Conservation (phyloP, 2,797 vertebrate species). For the Malurus splendens region DNA sequence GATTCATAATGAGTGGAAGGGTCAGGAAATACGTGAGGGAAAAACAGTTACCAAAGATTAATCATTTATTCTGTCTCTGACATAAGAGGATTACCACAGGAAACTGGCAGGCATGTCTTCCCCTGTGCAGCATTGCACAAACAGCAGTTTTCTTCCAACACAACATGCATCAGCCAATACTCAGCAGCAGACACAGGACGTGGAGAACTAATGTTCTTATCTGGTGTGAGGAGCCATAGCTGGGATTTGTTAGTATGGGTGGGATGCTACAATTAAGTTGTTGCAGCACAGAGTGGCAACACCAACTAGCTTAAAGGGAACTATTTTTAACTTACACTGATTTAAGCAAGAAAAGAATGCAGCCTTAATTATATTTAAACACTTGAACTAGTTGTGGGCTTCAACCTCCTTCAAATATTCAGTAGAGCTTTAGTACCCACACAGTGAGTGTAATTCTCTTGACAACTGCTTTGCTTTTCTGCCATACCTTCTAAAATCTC, state of each 20-base stretch:
- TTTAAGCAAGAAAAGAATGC: neutral
- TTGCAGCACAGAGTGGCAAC: neutral
- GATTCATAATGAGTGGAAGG: neutral
- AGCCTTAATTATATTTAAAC: neutral
- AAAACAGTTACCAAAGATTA: neutral
- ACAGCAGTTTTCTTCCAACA: neutral
- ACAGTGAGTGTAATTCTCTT: neutral
- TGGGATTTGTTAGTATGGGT: neutral
- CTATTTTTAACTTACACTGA: neutral
- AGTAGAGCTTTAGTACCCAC: neutral
- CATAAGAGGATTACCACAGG: neutral
- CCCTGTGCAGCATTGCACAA: neutral
- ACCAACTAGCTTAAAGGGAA: neutral
- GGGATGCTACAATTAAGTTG: neutral
- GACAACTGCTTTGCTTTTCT: neutral
- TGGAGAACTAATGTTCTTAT: neutral
- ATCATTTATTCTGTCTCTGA: neutral
- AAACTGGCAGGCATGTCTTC: conserved; percentile 1
- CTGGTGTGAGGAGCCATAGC: neutral
- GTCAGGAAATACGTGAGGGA: neutral
- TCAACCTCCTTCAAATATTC: neutral
- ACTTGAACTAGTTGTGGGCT: neutral
- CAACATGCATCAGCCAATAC: neutral
- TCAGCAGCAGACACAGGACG: neutral
- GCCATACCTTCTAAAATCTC: neutral